A percentile compares a stretch with the other conserved stretches of the same genome.
phyloP scores from a whole-genome alignment of 2,113 vertebrate genomes.

The Dissostichus mawsoni region DNA sequence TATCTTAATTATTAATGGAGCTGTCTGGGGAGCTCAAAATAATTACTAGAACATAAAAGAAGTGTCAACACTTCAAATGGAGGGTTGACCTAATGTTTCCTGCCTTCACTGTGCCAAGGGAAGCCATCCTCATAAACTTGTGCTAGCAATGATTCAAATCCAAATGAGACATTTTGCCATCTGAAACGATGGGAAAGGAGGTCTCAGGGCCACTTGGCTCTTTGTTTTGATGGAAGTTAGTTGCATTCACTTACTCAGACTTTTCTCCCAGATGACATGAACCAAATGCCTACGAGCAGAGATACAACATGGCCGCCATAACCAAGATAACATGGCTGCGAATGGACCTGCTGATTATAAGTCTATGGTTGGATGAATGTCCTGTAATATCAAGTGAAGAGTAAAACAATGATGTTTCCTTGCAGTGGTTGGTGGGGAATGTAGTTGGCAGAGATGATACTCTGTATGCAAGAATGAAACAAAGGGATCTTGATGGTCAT shows the following conservation, averaged over 20 bases:
- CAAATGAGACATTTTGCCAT: slow-evolving; percentile 29
- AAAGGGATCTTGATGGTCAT: slow-evolving; percentile 85
- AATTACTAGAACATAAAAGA: slow-evolving; percentile 41
- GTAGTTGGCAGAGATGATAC: slow-evolving; percentile 86
- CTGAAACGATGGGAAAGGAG: slow-evolving; percentile 17
- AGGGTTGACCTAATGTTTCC: slow-evolving; percentile 38
- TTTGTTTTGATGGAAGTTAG: slow-evolving; percentile 5
- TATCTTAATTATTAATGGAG: slow-evolving; percentile 29
- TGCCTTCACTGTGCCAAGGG: slow-evolving; percentile 20
- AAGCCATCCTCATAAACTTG: slow-evolving; percentile 35
- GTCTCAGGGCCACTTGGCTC: slow-evolving; percentile 15
- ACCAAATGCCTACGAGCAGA: slow-evolving; percentile 4
- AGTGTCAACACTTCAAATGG: slow-evolving; percentile 47
- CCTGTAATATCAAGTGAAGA: too few species aligned
- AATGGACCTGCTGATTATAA: too few species aligned
- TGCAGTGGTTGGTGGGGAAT: slow-evolving; percentile 87
- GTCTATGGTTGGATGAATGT: not conserved
- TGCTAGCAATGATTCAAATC: slow-evolving; percentile 18
- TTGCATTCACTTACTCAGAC: not conserved
- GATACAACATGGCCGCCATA: slow-evolving; percentile 11
- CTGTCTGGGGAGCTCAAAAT: slow-evolving; percentile 28
- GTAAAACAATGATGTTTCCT: slow-evolving; percentile 52
- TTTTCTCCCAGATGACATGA: slow-evolving; percentile 8
- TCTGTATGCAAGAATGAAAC: slow-evolving; percentile 87
- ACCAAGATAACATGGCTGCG: not conserved